These are phyloP conservation scores for Biston stratarius DNA, from an alignment of 2,888 invertebrate species.

Conservation along the genomic window DNA sequence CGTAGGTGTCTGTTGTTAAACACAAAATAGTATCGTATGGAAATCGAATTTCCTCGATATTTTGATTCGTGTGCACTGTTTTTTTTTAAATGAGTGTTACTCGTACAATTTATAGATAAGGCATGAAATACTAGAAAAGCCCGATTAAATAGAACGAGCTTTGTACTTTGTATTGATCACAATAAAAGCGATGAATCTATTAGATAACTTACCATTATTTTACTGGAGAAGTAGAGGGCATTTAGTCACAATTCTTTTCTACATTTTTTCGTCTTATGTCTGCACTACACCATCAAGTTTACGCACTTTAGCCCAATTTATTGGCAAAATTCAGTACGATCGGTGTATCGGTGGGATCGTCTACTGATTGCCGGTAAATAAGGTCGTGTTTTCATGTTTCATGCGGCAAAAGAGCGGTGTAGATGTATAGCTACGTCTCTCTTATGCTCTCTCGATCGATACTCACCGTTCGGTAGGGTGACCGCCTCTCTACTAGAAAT, in stretches of 20 bases:
- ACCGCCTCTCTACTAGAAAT: constrained; percentile 53
- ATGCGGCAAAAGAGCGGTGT: constrained; percentile 78
- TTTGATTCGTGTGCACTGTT: background rate
- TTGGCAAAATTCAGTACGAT: constrained; percentile 43
- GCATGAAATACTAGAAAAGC: background rate
- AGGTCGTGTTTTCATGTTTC: constrained; percentile 74
- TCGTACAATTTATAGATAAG: too few relatives aligned
- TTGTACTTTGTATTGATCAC: constrained; percentile 10
- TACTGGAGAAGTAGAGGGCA: constrained; percentile 11
- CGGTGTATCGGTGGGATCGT: constrained; percentile 48
- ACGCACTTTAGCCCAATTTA: constrained; percentile 32
- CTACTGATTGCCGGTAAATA: constrained; percentile 60
- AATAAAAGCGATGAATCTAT: constrained; percentile 24
- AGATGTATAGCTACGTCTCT: constrained; percentile 68
- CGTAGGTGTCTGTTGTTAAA: constrained; percentile 9
- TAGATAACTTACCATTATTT: constrained; percentile 54
- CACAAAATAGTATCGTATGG: background rate
- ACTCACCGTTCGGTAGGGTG: constrained; percentile 69
- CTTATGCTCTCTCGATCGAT: constrained; percentile 77
- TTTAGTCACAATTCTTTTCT: constrained; percentile 12
- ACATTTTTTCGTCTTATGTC: constrained; percentile 39
- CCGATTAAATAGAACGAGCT: background rate
- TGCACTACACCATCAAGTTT: constrained; percentile 28
- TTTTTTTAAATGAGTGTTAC: background rate
- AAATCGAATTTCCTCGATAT: background rate